phyloP scores from a whole-genome alignment of 2,888 invertebrate genomes.

The Mesorhabditis sp. region DNA sequence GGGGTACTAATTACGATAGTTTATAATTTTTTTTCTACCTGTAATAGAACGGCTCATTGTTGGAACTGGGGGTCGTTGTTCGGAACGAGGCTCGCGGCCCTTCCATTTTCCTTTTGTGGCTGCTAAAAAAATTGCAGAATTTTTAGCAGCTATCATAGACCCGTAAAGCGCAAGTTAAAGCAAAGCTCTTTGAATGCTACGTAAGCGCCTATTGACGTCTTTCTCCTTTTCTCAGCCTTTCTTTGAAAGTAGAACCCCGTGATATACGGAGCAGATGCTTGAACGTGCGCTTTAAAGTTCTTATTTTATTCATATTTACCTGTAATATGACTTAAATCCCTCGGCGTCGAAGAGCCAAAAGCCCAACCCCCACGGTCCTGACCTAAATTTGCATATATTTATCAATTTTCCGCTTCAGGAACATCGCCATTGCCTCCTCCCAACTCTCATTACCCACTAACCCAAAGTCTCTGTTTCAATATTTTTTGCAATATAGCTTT shows the following conservation, averaged over 20 bases:
- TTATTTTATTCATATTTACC: neutral
- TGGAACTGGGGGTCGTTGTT: neutral
- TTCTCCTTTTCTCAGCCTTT: too few species aligned
- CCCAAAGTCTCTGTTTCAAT: neutral
- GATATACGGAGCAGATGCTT: neutral
- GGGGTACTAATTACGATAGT: too few species aligned
- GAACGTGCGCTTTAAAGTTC: neutral
- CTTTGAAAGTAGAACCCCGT: too few species aligned
- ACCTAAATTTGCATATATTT: constrained; percentile 4
- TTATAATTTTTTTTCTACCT: neutral
- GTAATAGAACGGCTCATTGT: neutral
- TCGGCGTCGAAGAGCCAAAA: constrained; percentile 51
- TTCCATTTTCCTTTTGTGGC: neutral
- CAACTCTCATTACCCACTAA: neutral
- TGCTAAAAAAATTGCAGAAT: too few species aligned
- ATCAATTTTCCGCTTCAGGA: neutral
- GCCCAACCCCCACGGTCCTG: constrained; percentile 17
- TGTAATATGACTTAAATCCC: constrained; percentile 41
- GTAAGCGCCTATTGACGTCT: too few species aligned
- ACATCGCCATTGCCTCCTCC: neutral
- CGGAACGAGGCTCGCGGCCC: neutral
- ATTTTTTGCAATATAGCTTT: neutral
- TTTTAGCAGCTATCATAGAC: too few species aligned
- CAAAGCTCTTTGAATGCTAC: too few species aligned
- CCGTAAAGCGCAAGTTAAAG: too few species aligned